phyloP scores from a whole-genome alignment of 2,888 invertebrate species.

The Aphrophora alni region DNA sequence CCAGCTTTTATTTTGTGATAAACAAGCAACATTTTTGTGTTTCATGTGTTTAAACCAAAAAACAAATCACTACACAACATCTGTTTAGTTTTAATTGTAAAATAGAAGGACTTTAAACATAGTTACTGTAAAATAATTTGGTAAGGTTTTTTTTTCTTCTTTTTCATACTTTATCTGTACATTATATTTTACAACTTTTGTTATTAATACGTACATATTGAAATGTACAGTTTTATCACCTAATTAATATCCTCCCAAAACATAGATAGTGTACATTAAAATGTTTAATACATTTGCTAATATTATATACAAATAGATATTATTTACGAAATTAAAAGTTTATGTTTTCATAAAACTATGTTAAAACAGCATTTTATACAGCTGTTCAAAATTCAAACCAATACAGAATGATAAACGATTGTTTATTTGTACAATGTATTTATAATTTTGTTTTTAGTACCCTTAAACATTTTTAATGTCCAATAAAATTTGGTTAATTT shows the following conservation, averaged over 20 bases:
- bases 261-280: neutral
- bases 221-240: neutral
- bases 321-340: neutral
- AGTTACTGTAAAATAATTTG: neutral
- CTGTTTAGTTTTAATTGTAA: neutral
- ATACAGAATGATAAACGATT: too few relatives aligned
- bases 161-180: neutral
- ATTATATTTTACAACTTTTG: neutral
- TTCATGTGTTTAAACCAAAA: neutral
- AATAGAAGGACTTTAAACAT: neutral
- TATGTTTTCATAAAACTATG: neutral
- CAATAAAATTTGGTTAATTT: too few relatives aligned
- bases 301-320: neutral
- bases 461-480: too few relatives aligned
- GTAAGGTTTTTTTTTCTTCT: neutral
- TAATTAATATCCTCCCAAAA: neutral
- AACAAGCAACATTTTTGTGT: neutral
- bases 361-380: neutral
- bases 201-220: neutral
- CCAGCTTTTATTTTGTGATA: slow-evolving; percentile 20
- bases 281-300: neutral
- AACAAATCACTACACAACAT: neutral
- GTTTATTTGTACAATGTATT: too few relatives aligned
- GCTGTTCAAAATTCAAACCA: too few relatives aligned
- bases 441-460: too few relatives aligned